Conservation (phyloP, 2,888 invertebrate genomes). For the Anticlea derivata region DNA sequence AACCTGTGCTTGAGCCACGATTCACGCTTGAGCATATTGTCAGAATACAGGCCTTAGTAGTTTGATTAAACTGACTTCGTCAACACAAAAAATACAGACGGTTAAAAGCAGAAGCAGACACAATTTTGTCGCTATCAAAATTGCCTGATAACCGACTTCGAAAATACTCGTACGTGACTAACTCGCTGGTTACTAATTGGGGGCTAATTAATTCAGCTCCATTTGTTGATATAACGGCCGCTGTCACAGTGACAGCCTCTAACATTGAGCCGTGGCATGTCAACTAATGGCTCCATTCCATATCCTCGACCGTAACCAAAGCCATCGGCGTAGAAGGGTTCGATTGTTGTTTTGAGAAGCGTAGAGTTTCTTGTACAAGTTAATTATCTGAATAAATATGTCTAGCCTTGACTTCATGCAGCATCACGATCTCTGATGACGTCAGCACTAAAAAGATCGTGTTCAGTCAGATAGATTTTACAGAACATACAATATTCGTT, state of each 20-base stretch:
- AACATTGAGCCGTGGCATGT: constrained; percentile 22
- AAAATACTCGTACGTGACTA: constrained; percentile 25
- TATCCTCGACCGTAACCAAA: constrained; percentile 13
- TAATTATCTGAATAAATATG: constrained; percentile 12
- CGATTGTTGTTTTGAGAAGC: not conserved
- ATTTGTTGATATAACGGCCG: constrained; percentile 36
- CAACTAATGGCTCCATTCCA: constrained; percentile 18
- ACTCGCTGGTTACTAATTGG: constrained; percentile 23
- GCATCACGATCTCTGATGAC: constrained; percentile 8
- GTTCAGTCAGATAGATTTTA: constrained; percentile 3
- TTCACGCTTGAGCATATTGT: too few species aligned
- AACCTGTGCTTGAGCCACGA: too few species aligned
- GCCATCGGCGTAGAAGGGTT: not conserved
- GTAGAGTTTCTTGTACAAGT: not conserved
- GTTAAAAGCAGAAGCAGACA: too few species aligned
- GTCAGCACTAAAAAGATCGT: constrained; percentile 5
- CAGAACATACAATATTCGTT: constrained; percentile 11
- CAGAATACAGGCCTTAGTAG: too few species aligned
- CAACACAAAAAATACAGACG: too few species aligned
- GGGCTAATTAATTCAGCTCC: constrained; percentile 34
- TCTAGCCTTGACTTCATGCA: constrained; percentile 21
- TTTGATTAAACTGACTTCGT: too few species aligned
- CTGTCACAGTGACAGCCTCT: constrained; percentile 27
- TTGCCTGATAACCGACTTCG: constrained; percentile 20
- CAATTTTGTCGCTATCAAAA: constrained; percentile 15